Conservation (phyloP, 2,888 invertebrate genomes). For the Drosophila cognata region DNA sequence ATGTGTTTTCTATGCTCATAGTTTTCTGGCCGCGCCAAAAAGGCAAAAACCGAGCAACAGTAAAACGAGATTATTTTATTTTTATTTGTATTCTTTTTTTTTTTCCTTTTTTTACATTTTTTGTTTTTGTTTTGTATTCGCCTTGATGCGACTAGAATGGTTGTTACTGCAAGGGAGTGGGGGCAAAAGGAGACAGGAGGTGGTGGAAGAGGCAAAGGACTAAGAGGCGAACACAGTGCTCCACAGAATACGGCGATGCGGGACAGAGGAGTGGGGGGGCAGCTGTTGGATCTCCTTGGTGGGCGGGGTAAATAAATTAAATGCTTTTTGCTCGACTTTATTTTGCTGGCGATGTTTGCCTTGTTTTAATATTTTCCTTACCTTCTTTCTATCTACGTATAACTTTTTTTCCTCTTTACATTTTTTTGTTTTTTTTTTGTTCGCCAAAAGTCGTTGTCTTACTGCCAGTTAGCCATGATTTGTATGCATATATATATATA, state of each 20-base stretch:
- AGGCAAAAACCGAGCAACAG: constrained; percentile 74
- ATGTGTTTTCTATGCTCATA: constrained; percentile 51
- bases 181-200: background rate
- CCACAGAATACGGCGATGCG: background rate
- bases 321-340: constrained; percentile 73
- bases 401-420: background rate
- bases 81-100: constrained; percentile 26
- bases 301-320: constrained; percentile 72
- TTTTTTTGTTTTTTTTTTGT: constrained; percentile 18
- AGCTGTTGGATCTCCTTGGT: constrained; percentile 15
- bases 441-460: constrained; percentile 37
- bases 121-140: constrained; percentile 11
- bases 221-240: constrained; percentile 25
- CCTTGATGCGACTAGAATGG: constrained; percentile 44
- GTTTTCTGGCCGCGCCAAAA: constrained; percentile 74
- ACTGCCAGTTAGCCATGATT: constrained; percentile 52
- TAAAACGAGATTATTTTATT: constrained; percentile 60
- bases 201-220: constrained; percentile 24
- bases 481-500: constrained; percentile 12
- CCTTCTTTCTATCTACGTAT: constrained; percentile 42
- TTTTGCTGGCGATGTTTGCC: constrained; percentile 68
- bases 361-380: constrained; percentile 75
- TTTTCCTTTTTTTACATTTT: constrained; percentile 19
- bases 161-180: background rate
- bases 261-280: constrained; percentile 6